These are phyloP conservation scores for Trichacis sp. DNA, from an alignment of 2,888 invertebrate species.

Conservation along the genomic window DNA sequence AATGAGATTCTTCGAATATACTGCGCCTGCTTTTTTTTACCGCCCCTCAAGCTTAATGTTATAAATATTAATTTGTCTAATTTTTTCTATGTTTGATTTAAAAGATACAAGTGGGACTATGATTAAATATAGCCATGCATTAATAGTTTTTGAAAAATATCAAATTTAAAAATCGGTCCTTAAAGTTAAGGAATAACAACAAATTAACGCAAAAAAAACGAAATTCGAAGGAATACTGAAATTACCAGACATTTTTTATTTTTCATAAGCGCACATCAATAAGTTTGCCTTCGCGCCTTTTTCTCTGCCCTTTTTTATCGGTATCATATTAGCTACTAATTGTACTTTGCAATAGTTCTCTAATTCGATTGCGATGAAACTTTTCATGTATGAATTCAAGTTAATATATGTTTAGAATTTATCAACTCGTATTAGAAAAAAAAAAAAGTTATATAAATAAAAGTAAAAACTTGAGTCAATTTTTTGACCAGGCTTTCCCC, in stretches of 20 bases:
- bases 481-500: slow-evolving; percentile 65
- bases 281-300: slow-evolving; percentile 44
- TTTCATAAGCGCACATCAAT: slow-evolving; percentile 36
- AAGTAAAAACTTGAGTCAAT: slow-evolving; percentile 45
- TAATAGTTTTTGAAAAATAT: too few relatives aligned
- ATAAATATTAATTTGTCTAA: too few relatives aligned
- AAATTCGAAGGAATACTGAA: background rate
- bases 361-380: background rate
- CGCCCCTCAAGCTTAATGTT: too few relatives aligned
- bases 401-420: slow-evolving; percentile 25
- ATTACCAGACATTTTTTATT: slow-evolving; percentile 10
- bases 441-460: slow-evolving; percentile 23
- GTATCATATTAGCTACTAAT: slow-evolving; percentile 43
- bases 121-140: too few relatives aligned
- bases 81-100: too few relatives aligned
- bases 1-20: too few relatives aligned
- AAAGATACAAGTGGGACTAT: too few relatives aligned
- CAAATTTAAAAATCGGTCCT: too few relatives aligned
- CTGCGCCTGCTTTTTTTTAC: too few relatives aligned
- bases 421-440: slow-evolving; percentile 6
- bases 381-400: slow-evolving; percentile 14
- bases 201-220: background rate
- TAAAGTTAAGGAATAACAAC: background rate
- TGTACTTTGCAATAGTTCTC: slow-evolving; percentile 17
- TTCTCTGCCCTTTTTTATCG: slow-evolving; percentile 39